Conservation (phyloP, 2,797 vertebrate species). For the Tympanoctomys barrerae region DNA sequence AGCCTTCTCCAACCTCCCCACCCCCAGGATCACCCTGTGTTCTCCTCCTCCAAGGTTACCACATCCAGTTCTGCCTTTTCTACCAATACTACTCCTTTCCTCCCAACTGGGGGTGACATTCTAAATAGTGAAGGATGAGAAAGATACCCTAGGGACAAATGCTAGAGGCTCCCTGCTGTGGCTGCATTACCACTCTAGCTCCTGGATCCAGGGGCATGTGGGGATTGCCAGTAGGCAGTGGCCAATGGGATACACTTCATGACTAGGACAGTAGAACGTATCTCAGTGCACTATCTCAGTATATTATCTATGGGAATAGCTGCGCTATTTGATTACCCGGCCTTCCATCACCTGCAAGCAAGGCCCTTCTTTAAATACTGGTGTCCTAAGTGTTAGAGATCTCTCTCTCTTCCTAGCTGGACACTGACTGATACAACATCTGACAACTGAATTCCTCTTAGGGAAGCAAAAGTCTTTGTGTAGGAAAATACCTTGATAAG, state of each 20-base stretch:
- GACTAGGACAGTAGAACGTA: fast-evolving
- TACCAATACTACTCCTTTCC: neutral
- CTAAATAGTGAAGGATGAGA: neutral
- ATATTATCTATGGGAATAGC: fast-evolving
- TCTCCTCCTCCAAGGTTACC: fast-evolving
- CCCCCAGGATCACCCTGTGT: neutral
- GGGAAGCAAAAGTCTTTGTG: slow-evolving; percentile 54
- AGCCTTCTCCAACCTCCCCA: neutral
- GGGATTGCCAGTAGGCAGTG: fast-evolving
- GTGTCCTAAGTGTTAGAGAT: neutral
- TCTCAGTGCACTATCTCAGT: neutral
- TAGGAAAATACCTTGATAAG: slow-evolving; percentile 67
- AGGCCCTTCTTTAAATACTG: neutral
- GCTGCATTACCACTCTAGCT: neutral
- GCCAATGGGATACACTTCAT: neutral
- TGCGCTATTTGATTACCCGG: too few relatives aligned
- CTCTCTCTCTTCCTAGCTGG: slow-evolving; percentile 28
- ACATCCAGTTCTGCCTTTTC: neutral
- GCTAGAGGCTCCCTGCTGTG: neutral
- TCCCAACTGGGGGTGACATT: neutral
- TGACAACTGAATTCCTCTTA: slow-evolving; percentile 56
- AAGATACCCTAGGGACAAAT: neutral
- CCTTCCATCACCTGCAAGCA: neutral
- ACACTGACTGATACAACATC: slow-evolving; percentile 2
- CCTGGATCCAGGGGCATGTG: neutral